Evolutionary conservation across 2,797 vertebrate species (phyloP), one percentile per base, ranked within the genome.

Genomic region (Myripristis jacobus): DNA sequence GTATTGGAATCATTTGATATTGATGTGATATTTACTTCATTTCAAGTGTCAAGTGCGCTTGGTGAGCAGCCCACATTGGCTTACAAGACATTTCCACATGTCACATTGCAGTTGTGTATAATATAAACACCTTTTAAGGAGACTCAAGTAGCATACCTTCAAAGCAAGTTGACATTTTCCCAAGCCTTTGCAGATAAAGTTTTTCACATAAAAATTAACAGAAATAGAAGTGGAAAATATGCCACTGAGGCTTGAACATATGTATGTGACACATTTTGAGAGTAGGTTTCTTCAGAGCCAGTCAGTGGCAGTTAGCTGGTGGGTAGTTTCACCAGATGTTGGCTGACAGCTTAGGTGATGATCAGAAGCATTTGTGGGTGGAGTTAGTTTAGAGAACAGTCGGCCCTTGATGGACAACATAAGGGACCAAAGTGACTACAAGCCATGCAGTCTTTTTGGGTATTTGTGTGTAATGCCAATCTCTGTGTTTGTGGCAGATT

Each of bases 371-470:
- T 86, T 89, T 90, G 88, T 93, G 91, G 93, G 91, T 88, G 90
- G 87, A 90, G 90, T 91, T 87, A 88, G 79, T 86, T 83, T 83
- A 79, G 90, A 91, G 88, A 92, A 90, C 84, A 91, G 88, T 90
- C 92, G 81, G 87, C 85, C 81, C 72, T 77, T 94, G 92, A 94
- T 88, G 90, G 93, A 93, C 92, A 93, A 85, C 91, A 91, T 87
- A 90, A 92, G 92, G 87, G 91, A 92, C 88, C 75, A 70, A 91
- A 91, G 91, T 93, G 92, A 92, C 89, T 94, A 80, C 83, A 80
- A 91, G 90, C 90, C 89, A 91, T 80, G 19, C 71, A 86, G 87
- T 87, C 82, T 83, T 82, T 88, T 86, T 90, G 80, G 68, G 61
- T 90, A 82, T 82, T 79, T 83, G 68, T 85, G 83, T 88, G 71